A percentile compares a stretch with the other conserved stretches of the same genome.
Conservation (phyloP, 2,113 vertebrate genomes). For the Hiodon alosoides region DNA sequence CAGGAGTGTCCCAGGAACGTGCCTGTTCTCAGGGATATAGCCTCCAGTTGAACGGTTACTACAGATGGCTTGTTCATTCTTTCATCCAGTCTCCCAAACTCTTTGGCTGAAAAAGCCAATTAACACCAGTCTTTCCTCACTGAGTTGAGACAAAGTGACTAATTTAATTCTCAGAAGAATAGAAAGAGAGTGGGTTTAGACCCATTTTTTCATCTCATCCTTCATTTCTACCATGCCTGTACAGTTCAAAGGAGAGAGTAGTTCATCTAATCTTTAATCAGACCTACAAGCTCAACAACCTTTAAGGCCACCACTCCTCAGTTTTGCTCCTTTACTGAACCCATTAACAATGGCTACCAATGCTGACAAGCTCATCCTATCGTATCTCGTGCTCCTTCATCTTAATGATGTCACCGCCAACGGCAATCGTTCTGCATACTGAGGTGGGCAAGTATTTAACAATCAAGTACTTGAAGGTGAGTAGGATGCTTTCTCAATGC, state of each 20-base stretch:
- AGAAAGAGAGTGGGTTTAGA: slow-evolving; percentile 32
- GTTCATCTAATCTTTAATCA: slow-evolving; percentile 7
- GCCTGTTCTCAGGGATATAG: slow-evolving; percentile 45
- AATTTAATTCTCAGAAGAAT: slow-evolving; percentile 39
- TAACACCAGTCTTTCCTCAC: slow-evolving; percentile 31
- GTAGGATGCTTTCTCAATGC: too few species aligned
- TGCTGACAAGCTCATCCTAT: background rate
- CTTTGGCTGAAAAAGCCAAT: slow-evolving; percentile 42
- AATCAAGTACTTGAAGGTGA: background rate
- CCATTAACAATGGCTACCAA: background rate
- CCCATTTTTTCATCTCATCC: slow-evolving; percentile 28
- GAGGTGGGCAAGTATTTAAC: background rate
- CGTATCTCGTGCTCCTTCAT: background rate
- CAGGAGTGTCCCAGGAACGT: slow-evolving; percentile 52
- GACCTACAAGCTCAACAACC: background rate
- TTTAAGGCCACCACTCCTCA: background rate
- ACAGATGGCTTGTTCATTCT: slow-evolving; percentile 56
- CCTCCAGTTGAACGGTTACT: slow-evolving; percentile 54
- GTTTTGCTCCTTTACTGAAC: background rate
- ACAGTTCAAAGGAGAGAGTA: background rate
- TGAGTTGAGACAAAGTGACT: slow-evolving; percentile 27
- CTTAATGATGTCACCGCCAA: background rate
- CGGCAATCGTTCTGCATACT: background rate
- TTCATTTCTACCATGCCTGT: slow-evolving; percentile 18
- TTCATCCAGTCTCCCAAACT: slow-evolving; percentile 43